Evolutionary conservation across 2,888 invertebrate genomes (phyloP).

Genomic region (Euplexia lucipara): DNA sequence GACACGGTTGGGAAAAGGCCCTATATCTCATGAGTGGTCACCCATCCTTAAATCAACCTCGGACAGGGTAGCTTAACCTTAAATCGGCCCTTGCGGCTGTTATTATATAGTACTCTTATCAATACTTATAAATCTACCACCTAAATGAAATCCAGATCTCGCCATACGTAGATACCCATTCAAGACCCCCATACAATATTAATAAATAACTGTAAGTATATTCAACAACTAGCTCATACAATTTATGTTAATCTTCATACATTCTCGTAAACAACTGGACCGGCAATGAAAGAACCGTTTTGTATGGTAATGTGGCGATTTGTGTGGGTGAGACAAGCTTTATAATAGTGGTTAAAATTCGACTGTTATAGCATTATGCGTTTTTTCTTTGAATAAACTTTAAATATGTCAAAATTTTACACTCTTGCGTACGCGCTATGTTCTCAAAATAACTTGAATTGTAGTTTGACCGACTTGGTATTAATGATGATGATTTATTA

Average conservation of each 20-base stretch:
- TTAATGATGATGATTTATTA: no score
- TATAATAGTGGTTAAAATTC: not conserved
- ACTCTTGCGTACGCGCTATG: no score
- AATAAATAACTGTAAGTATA: slow-evolving; percentile 29
- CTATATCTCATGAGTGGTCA: no score
- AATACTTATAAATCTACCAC: slow-evolving; percentile 18
- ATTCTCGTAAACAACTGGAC: slow-evolving; percentile 32
- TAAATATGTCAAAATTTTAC: no score
- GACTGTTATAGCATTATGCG: no score
- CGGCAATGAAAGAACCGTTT: slow-evolving; percentile 3
- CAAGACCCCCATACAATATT: slow-evolving; percentile 25
- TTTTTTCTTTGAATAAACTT: no score
- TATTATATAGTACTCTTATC: not conserved
- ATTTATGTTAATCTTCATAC: slow-evolving; percentile 38
- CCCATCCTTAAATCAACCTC: no score
- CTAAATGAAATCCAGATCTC: slow-evolving; percentile 15
- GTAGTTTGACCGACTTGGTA: no score
- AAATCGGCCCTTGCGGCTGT: no score
- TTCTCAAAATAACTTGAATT: no score
- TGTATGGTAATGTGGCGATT: slow-evolving; percentile 12
- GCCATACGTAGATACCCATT: not conserved
- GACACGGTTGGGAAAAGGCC: no score
- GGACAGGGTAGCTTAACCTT: no score
- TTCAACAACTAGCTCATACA: slow-evolving; percentile 30
- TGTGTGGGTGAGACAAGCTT: slow-evolving; percentile 13